Percentiles rank a stretch among this genome's conserved stretches.
Evolutionary conservation across 1,140 invertebrate genomes (phyloP).

Genomic region (Scaptodrosophila lebanonensis): DNA sequence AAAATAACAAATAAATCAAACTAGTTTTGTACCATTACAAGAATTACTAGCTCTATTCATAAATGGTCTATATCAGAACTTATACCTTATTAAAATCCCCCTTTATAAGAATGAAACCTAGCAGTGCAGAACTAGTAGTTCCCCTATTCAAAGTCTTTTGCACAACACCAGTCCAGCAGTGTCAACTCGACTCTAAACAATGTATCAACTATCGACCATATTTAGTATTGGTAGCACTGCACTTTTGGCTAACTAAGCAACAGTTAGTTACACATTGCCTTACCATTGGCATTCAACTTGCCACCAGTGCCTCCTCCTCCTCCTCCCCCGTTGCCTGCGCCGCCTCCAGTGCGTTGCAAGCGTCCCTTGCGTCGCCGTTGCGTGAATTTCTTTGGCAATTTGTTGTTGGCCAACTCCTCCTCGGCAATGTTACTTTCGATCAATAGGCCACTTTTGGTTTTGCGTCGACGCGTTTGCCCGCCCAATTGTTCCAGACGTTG

Average conservation of each 20-base stretch:
- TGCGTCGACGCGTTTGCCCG: conserved; percentile 38
- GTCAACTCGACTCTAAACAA: conserved; percentile 28
- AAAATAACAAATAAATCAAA: too few relatives aligned
- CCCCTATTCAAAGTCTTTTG: too few relatives aligned
- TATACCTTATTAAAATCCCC: too few relatives aligned
- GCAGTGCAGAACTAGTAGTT: too few relatives aligned
- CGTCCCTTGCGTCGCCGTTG: conserved; percentile 63
- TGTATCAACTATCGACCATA: conserved; percentile 61
- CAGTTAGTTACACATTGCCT: conserved; percentile 27
- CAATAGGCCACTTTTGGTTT: conserved; percentile 68
- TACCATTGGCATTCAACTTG: conserved; percentile 55
- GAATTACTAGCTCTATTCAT: too few relatives aligned
- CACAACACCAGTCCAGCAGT: too few relatives aligned
- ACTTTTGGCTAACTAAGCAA: conserved; percentile 13
- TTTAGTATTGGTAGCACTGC: conserved; percentile 42
- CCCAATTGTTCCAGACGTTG: conserved; percentile 1
- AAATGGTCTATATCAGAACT: too few relatives aligned
- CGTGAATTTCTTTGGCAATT: conserved; percentile 35
- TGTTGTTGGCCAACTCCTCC: conserved; percentile 26
- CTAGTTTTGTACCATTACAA: too few relatives aligned
- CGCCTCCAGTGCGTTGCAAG: too few relatives aligned
- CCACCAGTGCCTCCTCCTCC: conserved; percentile 33
- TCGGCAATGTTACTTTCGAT: conserved; percentile 65
- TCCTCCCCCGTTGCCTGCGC: too few relatives aligned
- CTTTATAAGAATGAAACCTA: too few relatives aligned